Conservation (phyloP, 2,888 invertebrate genomes). For the Euclidia mi region DNA sequence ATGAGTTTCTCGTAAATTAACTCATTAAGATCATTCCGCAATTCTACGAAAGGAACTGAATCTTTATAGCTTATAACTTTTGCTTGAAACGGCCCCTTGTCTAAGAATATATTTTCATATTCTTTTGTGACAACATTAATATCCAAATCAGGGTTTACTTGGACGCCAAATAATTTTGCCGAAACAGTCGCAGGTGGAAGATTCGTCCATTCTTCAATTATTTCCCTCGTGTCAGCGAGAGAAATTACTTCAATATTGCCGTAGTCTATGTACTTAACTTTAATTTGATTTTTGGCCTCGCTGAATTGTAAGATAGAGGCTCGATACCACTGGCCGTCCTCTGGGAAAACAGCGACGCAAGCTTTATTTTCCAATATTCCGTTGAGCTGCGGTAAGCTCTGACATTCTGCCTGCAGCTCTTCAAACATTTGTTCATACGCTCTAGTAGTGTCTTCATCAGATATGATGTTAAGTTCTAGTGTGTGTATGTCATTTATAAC, state of each 20-base stretch:
- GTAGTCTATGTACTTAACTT: slow-evolving; percentile 93
- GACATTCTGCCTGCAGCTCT: slow-evolving; percentile 84
- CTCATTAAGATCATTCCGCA: slow-evolving; percentile 67
- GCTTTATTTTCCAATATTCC: slow-evolving; percentile 86
- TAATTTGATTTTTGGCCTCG: slow-evolving; percentile 78
- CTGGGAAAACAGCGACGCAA: slow-evolving; percentile 91
- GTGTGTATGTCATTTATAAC: slow-evolving; percentile 70
- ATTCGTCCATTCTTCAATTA: slow-evolving; percentile 82
- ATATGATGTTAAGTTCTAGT: slow-evolving; percentile 76
- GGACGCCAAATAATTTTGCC: slow-evolving; percentile 80
- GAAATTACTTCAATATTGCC: slow-evolving; percentile 91
- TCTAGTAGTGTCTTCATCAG: slow-evolving; percentile 75
- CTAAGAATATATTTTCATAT: slow-evolving; percentile 68
- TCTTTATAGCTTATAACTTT: slow-evolving; percentile 65
- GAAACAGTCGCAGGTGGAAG: slow-evolving; percentile 88
- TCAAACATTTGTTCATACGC: slow-evolving; percentile 84
- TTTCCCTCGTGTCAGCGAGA: slow-evolving; percentile 82
- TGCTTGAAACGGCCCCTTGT: slow-evolving; percentile 73
- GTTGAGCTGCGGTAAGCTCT: slow-evolving; percentile 77
- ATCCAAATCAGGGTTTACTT: slow-evolving; percentile 71
- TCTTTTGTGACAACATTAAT: slow-evolving; percentile 67
- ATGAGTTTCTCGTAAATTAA: slow-evolving; percentile 74
- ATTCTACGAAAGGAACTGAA: slow-evolving; percentile 69
- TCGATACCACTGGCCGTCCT: slow-evolving; percentile 93
- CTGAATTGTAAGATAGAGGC: slow-evolving; percentile 90